Evolutionary conservation across 2,113 vertebrate genomes (phyloP).

Genomic region (Onychostoma macrolepis): DNA sequence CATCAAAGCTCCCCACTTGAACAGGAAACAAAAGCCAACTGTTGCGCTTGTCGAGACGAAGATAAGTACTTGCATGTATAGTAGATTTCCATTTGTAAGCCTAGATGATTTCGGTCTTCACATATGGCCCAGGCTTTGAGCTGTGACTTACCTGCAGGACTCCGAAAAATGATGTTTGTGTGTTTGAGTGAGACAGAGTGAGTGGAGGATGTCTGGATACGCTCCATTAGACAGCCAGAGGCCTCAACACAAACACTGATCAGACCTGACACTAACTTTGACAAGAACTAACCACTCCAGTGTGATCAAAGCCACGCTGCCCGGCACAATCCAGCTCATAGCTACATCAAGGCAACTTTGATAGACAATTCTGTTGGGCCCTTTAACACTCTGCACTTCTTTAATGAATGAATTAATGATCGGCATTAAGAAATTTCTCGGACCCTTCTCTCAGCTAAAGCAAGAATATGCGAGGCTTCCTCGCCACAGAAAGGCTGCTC

Average conservation of each 20-base stretch:
- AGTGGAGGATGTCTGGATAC: conserved; percentile 15
- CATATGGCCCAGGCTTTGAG: neutral
- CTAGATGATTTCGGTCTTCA: neutral
- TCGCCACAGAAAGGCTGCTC: neutral
- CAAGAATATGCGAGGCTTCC: neutral
- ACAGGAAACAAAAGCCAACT: conserved; percentile 31
- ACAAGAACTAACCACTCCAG: conserved; percentile 24
- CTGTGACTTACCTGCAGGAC: conserved; percentile 2
- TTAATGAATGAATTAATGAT: conserved; percentile 28
- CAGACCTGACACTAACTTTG: conserved; percentile 40
- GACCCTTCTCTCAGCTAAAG: conserved; percentile 16
- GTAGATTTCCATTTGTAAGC: neutral
- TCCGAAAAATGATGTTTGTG: conserved; percentile 18
- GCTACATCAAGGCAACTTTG: conserved; percentile 18
- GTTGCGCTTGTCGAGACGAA: neutral
- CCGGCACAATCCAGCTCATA: neutral
- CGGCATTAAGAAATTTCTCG: neutral
- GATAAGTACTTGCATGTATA: neutral
- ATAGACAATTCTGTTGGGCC: conserved; percentile 23
- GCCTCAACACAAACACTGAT: conserved; percentile 41
- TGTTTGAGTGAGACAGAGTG: neutral
- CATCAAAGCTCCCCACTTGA: conserved; percentile 17
- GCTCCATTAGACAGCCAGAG: conserved; percentile 30
- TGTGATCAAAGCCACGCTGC: conserved; percentile 15
- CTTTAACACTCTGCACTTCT: neutral